These are phyloP conservation scores for Lanistes nyassanus DNA, from an alignment of 1,140 invertebrate genomes.

Conservation along the genomic window DNA sequence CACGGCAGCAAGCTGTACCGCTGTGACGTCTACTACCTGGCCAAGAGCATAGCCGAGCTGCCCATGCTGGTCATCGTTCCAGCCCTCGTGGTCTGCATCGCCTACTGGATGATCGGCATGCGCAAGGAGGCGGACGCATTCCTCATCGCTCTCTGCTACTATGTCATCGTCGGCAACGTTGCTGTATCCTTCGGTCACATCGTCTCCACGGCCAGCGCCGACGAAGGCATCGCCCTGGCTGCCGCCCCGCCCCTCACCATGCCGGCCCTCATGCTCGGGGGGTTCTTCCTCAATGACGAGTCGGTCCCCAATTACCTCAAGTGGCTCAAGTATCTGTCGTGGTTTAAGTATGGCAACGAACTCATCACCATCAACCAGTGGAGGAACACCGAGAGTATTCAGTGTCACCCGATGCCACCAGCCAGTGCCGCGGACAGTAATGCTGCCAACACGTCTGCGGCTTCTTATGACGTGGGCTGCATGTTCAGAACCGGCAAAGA, in stretches of 20 bases:
- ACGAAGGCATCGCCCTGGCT: constrained; percentile 85
- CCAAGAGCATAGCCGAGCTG: constrained; percentile 90
- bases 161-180: constrained; percentile 87
- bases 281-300: constrained; percentile 93
- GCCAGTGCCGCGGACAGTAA: too few species aligned
- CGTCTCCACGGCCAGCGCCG: constrained; percentile 85
- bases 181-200: constrained; percentile 94
- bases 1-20: constrained; percentile 92
- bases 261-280: constrained; percentile 92
- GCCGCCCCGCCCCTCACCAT: constrained; percentile 91
- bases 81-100: constrained; percentile 82
- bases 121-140: constrained; percentile 72
- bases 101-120: constrained; percentile 83
- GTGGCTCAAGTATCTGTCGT: constrained; percentile 94
- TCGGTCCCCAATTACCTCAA: constrained; percentile 84
- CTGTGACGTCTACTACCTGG: constrained; percentile 91
- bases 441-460: too few species aligned
- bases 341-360: constrained; percentile 96
- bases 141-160: constrained; percentile 78
- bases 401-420: too few species aligned
- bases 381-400: constrained; percentile 67
- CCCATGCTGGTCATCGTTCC: constrained; percentile 84
- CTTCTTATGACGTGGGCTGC: too few species aligned
- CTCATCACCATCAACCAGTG: constrained; percentile 93
- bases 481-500: too few species aligned